Base-by-base conservation (phyloP, 2,797 vertebrate genomes). In the Sandelia bainsii region DNA sequence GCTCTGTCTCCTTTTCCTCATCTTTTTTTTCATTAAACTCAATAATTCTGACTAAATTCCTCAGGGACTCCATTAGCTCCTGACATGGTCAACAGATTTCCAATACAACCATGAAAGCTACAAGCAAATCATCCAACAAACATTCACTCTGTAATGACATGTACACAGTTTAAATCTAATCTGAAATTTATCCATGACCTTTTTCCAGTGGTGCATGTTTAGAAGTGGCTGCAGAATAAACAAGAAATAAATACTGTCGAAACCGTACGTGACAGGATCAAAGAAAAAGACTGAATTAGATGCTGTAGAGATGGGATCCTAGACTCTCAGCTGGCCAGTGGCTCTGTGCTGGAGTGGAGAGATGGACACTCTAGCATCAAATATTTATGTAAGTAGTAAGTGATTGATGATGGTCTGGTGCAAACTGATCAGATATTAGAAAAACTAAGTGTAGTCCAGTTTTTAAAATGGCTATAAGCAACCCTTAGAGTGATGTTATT, bases 391-490 rank as follows among this genome's bases (percentile, higher is more conserved):
- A 53, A 37, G 58, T 4, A 9, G 46, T 23, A 57, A 78, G 60
- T 72, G 66, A 82, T 34, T 79, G 63, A 72, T 52, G 62, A 34
- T 23, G 32, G 34, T 69, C 70, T 58, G 71, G 65, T 53, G 53
- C 32, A 56, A 67, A 73, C 25, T 73, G 62, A 79, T 69, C 40
- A 48, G 19, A 63, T n/a, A 13, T 23, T 62, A 45, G 51, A 52
- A 37, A 69, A 61, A 71, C 11, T 46, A 53, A 14, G 5, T 40
- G 34, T 8, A 27, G 48, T 39, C 13, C 56, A 17, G 20, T 57
- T 64, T 67, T 17, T 58, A 61, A 45, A 63, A 67, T 22, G 14
- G 12, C 13, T 14, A 34, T 22, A 75, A 37, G 72, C 45, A 32
- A 20, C 62, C n/a, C 22, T 5, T 3, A 12, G n/a, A 23, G 29